Base-by-base conservation (phyloP, 2,888 invertebrate genomes). In the Pseudococcus viburni region DNA sequence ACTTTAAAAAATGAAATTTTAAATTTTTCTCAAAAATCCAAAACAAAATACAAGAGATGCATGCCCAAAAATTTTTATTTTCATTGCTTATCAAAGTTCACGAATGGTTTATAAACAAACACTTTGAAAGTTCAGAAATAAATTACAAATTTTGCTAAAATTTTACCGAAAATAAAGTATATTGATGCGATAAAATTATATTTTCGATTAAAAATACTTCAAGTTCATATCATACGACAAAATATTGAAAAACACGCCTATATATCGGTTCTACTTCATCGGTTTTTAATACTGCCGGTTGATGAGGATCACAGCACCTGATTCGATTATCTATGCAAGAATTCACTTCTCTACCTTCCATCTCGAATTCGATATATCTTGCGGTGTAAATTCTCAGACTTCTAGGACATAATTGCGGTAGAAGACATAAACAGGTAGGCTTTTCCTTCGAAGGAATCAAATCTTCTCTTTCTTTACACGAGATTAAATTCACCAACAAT, bases 391-490 rank as follows among this genome's bases (percentile, higher is more conserved):
- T 17, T 42, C 19, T 12, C n/a, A 86, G 26, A 73, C 42, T 68
- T 77, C 86, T 39, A 0, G 86, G 86, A 26, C 86, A 86, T 17
- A 86, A 11, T 48, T 86, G 86, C 22, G 86, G 46, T 8, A 46
- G n/a, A 19, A 86, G 39, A 46, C 86, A 86, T 11, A 68, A 48
- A 22, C 86, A 86, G 19, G 86, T 86, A 5, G 86, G 64, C 26
- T 86, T 73, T 17, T 48, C 19, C 9, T 86, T 68, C 15, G 59
- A 46, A 68, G 77, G 77, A 22, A 86, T 77, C 26, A 86, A 11
- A 46, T 86, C 77, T 73, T 86, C 86, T 19, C 42, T 55, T 1
- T 85, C 85, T 64, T 39, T 85, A 39, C 59, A 17, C 7, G 11
- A 17, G n/a, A 22, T 39, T 17, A 11, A 19, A n/a, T 19, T 42